phyloP scores from a whole-genome alignment of 2,797 vertebrate genomes.

The Botia kubotai region DNA sequence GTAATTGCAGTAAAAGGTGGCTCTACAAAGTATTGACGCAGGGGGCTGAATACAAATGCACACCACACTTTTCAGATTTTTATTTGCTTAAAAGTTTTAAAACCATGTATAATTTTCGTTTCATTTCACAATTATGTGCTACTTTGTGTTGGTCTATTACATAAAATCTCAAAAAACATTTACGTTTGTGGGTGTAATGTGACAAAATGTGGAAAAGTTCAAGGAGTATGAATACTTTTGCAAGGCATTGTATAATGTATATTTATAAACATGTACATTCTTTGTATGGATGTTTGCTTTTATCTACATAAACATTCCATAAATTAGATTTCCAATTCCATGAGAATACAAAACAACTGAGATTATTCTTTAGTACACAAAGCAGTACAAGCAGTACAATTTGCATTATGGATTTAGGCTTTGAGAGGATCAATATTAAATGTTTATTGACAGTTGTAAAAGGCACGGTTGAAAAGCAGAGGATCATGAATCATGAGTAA shows the following conservation, averaged over 20 bases:
- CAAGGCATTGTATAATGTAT: neutral
- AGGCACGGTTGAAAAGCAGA: neutral
- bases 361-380: neutral
- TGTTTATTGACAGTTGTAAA: neutral
- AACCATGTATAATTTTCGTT: too few species aligned
- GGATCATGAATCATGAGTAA: neutral
- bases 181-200: too few species aligned
- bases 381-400: neutral
- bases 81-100: too few species aligned
- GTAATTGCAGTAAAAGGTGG: too few species aligned
- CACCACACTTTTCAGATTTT: too few species aligned
- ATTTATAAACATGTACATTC: neutral
- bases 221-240: too few species aligned
- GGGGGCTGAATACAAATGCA: too few species aligned
- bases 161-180: too few species aligned
- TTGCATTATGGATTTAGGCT: conserved; percentile 7
- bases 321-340: neutral
- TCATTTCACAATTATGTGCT: too few species aligned
- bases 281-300: neutral
- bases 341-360: neutral
- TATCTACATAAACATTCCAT: neutral
- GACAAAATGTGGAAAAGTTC: too few species aligned
- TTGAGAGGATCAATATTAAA: neutral
- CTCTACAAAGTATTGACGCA: too few species aligned
- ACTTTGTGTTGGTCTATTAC: too few species aligned